Percentiles rank a stretch among this genome's conserved stretches.
Evolutionary conservation across 2,888 invertebrate species (phyloP).

Genomic region (Idaea biselata): DNA sequence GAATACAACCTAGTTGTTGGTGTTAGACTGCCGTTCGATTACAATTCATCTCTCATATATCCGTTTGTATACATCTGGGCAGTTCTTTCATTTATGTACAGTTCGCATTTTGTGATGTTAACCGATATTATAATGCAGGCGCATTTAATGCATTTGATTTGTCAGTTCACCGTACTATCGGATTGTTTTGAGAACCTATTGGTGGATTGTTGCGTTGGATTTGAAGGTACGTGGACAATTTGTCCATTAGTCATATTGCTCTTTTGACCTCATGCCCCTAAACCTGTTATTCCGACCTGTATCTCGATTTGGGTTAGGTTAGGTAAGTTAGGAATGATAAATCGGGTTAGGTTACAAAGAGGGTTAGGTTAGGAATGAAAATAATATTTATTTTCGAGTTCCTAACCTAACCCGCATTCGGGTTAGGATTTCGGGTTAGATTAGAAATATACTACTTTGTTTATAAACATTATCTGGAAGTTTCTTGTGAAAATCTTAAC

Average conservation of each 20-base stretch:
- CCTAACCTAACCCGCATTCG: too few species aligned
- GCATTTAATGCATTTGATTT: slow-evolving; percentile 58
- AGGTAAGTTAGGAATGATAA: too few species aligned
- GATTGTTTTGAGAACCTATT: slow-evolving; percentile 61
- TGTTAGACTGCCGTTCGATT: slow-evolving; percentile 50
- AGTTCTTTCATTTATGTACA: slow-evolving; percentile 46
- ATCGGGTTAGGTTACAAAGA: too few species aligned
- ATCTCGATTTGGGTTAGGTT: too few species aligned
- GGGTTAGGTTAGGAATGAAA: too few species aligned
- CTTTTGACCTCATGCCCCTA: too few species aligned
- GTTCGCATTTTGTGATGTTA: slow-evolving; percentile 60
- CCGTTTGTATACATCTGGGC: slow-evolving; percentile 43
- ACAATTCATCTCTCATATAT: slow-evolving; percentile 42
- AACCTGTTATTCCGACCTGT: too few species aligned
- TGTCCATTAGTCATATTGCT: too few species aligned
- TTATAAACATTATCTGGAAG: slow-evolving; percentile 13
- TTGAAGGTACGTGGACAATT: slow-evolving; percentile 35
- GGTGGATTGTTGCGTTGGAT: slow-evolving; percentile 42
- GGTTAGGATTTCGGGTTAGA: too few species aligned
- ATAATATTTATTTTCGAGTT: too few species aligned
- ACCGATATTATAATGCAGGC: slow-evolving; percentile 61
- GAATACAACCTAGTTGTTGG: slow-evolving; percentile 61
- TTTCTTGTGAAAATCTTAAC: slow-evolving; percentile 17
- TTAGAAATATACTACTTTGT: too few species aligned
- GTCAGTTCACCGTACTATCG: slow-evolving; percentile 55